A percentile compares a stretch with the other conserved stretches of the same genome.
These are phyloP conservation scores for Scaptomyza reducta DNA, from an alignment of 2,888 invertebrate species.

Conservation along the genomic window DNA sequence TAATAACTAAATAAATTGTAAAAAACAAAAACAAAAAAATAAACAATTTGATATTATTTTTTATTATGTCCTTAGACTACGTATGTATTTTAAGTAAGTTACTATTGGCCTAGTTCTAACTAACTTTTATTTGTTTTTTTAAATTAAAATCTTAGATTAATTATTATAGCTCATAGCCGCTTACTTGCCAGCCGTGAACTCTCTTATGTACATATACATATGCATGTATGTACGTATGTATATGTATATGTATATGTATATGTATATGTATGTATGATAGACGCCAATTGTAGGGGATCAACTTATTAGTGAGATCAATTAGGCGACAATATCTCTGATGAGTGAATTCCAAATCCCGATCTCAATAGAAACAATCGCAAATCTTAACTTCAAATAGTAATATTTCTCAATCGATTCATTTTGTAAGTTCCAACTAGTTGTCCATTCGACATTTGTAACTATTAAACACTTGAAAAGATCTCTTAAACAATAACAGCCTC, in stretches of 20 bases:
- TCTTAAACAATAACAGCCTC: constrained; percentile 17
- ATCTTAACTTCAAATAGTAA: not conserved
- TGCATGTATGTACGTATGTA: constrained; percentile 16
- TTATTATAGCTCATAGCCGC: constrained; percentile 16
- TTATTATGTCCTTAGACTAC: constrained; percentile 25
- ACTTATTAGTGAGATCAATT: constrained; percentile 18
- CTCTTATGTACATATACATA: constrained; percentile 4
- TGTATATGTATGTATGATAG: not conserved
- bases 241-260: not conserved
- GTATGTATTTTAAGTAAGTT: constrained; percentile 19
- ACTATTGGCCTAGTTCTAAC: constrained; percentile 27
- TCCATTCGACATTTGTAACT: constrained; percentile 12
- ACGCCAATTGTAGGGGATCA: constrained; percentile 36
- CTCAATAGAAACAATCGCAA: constrained; percentile 6
- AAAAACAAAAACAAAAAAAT: too few species aligned
- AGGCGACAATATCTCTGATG: constrained; percentile 28
- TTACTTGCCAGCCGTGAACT: constrained; percentile 38
- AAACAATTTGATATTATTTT: constrained; percentile 21
- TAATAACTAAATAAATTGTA: constrained; percentile 33
- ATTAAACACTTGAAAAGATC: constrained; percentile 17
- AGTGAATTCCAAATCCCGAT: constrained; percentile 16
- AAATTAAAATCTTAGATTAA: constrained; percentile 8
- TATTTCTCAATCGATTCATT: constrained; percentile 1
- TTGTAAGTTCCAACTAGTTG: constrained; percentile 9
- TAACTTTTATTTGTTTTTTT: not conserved